Base-by-base conservation (phyloP, 2,888 invertebrate species). In the Sabatieria punctata region DNA sequence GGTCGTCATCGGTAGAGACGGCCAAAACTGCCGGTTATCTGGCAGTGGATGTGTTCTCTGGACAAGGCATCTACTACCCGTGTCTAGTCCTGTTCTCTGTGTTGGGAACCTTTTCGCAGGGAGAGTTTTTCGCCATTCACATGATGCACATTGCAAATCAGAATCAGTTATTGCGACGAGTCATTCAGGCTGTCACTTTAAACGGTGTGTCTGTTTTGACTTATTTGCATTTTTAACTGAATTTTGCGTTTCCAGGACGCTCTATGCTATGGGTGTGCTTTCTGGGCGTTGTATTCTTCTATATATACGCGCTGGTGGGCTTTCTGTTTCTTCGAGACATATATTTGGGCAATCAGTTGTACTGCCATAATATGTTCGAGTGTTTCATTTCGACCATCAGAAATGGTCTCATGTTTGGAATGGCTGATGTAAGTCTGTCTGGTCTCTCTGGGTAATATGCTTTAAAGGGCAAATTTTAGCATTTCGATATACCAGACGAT, bases 181-280 rank as follows among this genome's bases (percentile, higher is more conserved):
- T 65, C 49, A 66, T 67, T 21, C 59, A 57, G 47, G 65, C 66
- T 19, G 64, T 66, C 45, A 67, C 65, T 6, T 58, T 62, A 19
- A 66, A 66, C 50, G 66, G 66, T 66, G n/a, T n/a, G n/a, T n/a
- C n/a, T n/a, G n/a, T n/a, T n/a, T n/a, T n/a, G n/a, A n/a, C n/a
- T n/a, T 39, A 37, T 6, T 15, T 6, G 19, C n/a, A 37, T 4
- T 15, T 37, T 4, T 37, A 37, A 11, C 18, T 4, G 15, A 4
- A 13, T 4, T 4, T 2, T 21, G 19, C 2, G 2, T 19, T 54
- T 56, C 23, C 58, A 65, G 66, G 65, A 13, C 41, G 46, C 22
- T 67, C 66, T 1, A 53, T 68, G 48, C 49, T 68, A 46, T 68
- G 67, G 67, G 68, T 68, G 21, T 66, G 60, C 11, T 56, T 68